Percentiles rank a stretch among this genome's conserved stretches.
Evolutionary conservation across 2,888 invertebrate genomes (phyloP).

Genomic region (Calameuta idolon): DNA sequence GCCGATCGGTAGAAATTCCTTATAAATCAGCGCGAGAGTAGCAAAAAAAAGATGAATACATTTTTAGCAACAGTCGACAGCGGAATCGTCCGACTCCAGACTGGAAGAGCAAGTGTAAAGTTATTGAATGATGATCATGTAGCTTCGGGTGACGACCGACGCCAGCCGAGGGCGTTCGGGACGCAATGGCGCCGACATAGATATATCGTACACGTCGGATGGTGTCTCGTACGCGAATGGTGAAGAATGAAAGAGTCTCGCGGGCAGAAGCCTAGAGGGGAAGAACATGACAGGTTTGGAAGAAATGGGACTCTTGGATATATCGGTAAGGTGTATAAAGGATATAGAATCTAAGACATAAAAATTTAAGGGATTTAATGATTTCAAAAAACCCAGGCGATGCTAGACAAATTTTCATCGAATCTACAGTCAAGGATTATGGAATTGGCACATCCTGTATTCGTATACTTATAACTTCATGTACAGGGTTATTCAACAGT

Average conservation of each 20-base stretch:
- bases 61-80: background rate
- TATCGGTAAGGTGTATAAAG: background rate
- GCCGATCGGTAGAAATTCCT: background rate
- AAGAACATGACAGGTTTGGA: background rate
- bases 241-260: constrained; percentile 1
- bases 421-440: background rate
- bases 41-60: background rate
- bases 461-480: background rate
- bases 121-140: background rate
- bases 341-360: background rate
- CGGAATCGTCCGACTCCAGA: background rate
- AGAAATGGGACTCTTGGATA: background rate
- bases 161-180: background rate
- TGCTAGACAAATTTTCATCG: background rate
- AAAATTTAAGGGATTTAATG: background rate
- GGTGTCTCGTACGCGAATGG: background rate
- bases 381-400: background rate
- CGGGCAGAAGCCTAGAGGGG: background rate
- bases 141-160: background rate
- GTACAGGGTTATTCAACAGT: background rate
- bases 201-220: background rate
- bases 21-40: background rate
- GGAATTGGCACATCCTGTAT: background rate
- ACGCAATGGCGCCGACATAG: background rate
- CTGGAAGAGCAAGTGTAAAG: background rate